A percentile compares a stretch with the other conserved stretches of the same genome.
These are phyloP conservation scores for Leguminivora glycinivorella DNA, from an alignment of 1,140 invertebrate genomes.

Conservation along the genomic window DNA sequence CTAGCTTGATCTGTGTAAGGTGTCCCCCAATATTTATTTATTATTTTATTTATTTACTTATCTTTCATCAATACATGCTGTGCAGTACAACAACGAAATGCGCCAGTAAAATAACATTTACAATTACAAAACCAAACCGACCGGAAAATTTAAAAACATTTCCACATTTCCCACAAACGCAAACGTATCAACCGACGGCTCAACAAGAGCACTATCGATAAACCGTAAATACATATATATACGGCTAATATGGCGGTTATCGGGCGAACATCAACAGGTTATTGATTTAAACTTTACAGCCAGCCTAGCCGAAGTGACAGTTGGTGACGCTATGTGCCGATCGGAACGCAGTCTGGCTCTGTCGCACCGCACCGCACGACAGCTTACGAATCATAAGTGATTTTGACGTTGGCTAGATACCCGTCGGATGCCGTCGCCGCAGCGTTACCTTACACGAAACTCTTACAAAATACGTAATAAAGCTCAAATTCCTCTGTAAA, in stretches of 20 bases:
- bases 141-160: not conserved
- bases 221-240: not conserved
- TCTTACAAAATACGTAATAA: not conserved
- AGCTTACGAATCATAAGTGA: too few relatives aligned
- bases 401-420: too few relatives aligned
- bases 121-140: not conserved
- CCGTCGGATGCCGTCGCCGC: not conserved
- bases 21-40: too few relatives aligned
- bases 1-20: too few relatives aligned
- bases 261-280: slow-evolving; percentile 27
- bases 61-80: too few relatives aligned
- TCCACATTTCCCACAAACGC: not conserved
- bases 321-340: too few relatives aligned
- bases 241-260: slow-evolving; percentile 24
- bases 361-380: too few relatives aligned
- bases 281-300: slow-evolving; percentile 30
- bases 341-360: too few relatives aligned
- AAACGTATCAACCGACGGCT: not conserved
- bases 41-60: too few relatives aligned
- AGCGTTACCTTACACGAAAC: not conserved
- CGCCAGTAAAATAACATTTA: not conserved
- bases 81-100: not conserved
- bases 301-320: too few relatives aligned
- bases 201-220: not conserved
- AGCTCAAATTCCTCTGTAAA: not conserved